phyloP scores from a whole-genome alignment of 2,888 invertebrate genomes.

The Lochmaea crataegi region DNA sequence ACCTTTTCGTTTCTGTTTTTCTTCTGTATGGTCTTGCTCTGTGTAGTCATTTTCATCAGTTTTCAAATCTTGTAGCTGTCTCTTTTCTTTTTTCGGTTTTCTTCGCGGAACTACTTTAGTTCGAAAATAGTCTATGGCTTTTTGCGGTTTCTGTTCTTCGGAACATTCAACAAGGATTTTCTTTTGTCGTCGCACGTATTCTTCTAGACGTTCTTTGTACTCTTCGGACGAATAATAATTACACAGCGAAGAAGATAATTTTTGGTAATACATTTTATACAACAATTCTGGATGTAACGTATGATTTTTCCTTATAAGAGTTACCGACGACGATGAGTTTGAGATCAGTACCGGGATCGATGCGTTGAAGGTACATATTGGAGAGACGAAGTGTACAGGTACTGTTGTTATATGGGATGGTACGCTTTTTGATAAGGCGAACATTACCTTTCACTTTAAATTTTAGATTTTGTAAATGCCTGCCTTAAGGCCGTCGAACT shows the following conservation, averaged over 20 bases:
- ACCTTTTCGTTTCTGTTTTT: background rate
- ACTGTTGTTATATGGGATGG: background rate
- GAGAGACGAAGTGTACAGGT: background rate
- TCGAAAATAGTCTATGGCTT: background rate
- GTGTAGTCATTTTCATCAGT: background rate
- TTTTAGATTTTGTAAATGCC: background rate
- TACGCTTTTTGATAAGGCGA: background rate
- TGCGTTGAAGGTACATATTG: background rate
- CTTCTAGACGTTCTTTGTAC: background rate
- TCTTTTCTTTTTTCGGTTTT: background rate
- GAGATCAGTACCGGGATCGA: background rate
- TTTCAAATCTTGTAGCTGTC: background rate
- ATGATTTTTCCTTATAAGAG: background rate
- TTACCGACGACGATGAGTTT: background rate
- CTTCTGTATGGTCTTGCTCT: background rate
- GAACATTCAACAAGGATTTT: background rate
- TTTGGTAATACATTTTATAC: background rate
- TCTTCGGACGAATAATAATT: background rate
- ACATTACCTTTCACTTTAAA: constrained; percentile 8
- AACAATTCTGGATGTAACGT: background rate
- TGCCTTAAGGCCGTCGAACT: background rate
- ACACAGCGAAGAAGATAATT: background rate
- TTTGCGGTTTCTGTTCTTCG: background rate
- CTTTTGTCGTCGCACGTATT: background rate
- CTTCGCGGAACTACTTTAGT: background rate